phyloP scores from a whole-genome alignment of 2,113 vertebrate species.

The Micromys minutus region DNA sequence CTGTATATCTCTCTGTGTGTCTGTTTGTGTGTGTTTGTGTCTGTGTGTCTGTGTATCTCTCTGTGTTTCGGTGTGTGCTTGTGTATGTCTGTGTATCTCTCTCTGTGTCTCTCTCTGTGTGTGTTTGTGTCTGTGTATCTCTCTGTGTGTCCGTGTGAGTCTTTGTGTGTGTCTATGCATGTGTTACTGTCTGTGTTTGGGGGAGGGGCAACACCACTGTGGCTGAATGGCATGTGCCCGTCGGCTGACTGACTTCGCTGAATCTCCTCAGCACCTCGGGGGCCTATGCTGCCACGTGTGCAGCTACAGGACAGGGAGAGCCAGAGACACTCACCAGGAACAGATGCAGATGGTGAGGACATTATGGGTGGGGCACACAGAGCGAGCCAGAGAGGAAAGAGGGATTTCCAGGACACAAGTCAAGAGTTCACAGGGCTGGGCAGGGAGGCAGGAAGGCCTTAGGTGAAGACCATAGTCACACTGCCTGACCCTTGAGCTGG shows the following conservation, averaged over 20 bases:
- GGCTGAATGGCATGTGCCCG: rapidly evolving
- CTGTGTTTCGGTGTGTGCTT: too few relatives aligned
- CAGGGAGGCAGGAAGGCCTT: background rate
- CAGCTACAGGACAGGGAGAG: background rate
- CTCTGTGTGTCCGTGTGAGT: too few relatives aligned
- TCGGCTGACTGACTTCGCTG: background rate
- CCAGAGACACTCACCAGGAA: background rate
- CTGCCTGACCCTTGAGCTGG: background rate
- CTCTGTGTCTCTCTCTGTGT: too few relatives aligned
- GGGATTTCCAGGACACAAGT: slow-evolving; percentile 57
- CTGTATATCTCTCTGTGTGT: too few relatives aligned
- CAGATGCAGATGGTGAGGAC: slow-evolving; percentile 62
- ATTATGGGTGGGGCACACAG: background rate
- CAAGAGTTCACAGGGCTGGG: background rate
- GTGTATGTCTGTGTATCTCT: too few relatives aligned
- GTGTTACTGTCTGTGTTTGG: too few relatives aligned
- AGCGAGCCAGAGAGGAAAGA: slow-evolving; percentile 61
- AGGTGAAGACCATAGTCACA: background rate
- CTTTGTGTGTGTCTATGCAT: too few relatives aligned
- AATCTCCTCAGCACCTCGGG: background rate
- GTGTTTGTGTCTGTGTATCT: too few relatives aligned
- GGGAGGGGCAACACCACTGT: too few relatives aligned
- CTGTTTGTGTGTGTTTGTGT: too few relatives aligned
- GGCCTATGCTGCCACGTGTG: slow-evolving; percentile 64
- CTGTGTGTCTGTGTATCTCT: too few relatives aligned